A percentile compares a stretch with the other conserved stretches of the same genome.
These are phyloP conservation scores for Congeria kusceri DNA, from an alignment of 2,888 invertebrate species.

Conservation along the genomic window DNA sequence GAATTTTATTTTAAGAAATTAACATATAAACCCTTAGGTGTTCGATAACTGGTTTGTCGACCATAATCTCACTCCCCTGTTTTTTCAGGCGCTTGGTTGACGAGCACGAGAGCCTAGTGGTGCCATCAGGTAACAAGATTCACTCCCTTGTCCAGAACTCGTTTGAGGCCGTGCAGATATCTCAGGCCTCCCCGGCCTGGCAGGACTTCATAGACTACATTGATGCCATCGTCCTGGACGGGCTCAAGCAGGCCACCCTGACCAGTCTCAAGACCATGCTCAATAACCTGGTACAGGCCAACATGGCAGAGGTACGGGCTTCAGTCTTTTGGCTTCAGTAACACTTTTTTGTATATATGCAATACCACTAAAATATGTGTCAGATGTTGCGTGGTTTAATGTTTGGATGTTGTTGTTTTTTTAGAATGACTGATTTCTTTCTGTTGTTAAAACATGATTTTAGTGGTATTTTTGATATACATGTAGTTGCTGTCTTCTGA, in stretches of 20 bases:
- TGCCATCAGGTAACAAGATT: constrained; percentile 82
- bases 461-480: too few relatives aligned
- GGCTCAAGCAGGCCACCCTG: constrained; percentile 83
- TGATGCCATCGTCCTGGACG: constrained; percentile 84
- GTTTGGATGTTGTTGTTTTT: too few relatives aligned
- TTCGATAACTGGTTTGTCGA: too few relatives aligned
- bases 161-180: constrained; percentile 84
- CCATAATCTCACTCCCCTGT: too few relatives aligned
- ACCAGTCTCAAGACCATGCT: constrained; percentile 83
- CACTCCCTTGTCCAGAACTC: constrained; percentile 80
- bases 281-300: constrained; percentile 81
- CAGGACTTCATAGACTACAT: constrained; percentile 84
- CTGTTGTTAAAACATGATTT: too few relatives aligned
- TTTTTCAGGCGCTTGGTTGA: constrained; percentile 81
- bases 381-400: too few relatives aligned
- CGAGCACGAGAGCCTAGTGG: constrained; percentile 79
- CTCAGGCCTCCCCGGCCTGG: constrained; percentile 85
- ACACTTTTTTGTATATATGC: neutral
- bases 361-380: neutral
- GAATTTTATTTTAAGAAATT: too few relatives aligned
- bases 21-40: too few relatives aligned
- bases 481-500: too few relatives aligned
- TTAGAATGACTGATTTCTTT: too few relatives aligned
- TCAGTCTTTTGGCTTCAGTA: neutral
- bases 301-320: constrained; percentile 75